Evolutionary conservation across 2,797 vertebrate species (phyloP).

Genomic region (Scomberomorus guttatus): DNA sequence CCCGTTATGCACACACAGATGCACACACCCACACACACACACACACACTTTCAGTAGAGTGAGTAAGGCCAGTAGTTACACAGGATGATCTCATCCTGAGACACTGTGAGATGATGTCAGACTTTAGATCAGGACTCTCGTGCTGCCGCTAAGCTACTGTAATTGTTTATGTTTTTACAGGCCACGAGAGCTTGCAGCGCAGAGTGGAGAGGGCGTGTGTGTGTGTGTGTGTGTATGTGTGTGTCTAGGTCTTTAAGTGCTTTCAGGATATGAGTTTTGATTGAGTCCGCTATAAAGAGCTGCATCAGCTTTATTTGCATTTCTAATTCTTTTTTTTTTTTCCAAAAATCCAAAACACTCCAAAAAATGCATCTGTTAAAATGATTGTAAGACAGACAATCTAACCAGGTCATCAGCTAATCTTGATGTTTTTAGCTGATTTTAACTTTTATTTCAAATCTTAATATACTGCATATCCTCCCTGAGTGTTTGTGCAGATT

Average conservation of each 20-base stretch:
- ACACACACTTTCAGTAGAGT: conserved; percentile 23
- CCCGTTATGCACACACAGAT: not conserved
- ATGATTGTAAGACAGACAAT: not conserved
- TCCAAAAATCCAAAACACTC: not conserved
- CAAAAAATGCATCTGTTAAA: not conserved
- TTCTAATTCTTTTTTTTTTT: too few species aligned
- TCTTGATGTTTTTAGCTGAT: conserved; percentile 1
- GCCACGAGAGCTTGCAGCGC: conserved; percentile 29
- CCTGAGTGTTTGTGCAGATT: not conserved
- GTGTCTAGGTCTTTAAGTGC: conserved; percentile 4
- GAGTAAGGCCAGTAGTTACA: conserved; percentile 52
- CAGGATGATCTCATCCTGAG: conserved; percentile 77
- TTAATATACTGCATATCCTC: not conserved
- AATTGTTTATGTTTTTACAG: conserved; percentile 58
- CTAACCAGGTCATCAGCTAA: not conserved
- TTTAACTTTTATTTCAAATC: not conserved
- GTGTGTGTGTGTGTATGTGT: conserved; percentile 3
- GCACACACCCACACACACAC: conserved; percentile 31
- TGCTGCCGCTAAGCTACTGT: conserved; percentile 38
- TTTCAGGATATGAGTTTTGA: conserved; percentile 1
- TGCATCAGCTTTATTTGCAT: not conserved
- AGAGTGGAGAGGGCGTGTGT: conserved; percentile 1
- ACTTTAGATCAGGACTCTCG: conserved; percentile 52
- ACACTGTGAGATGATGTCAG: conserved; percentile 78
- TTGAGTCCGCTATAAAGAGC: conserved; percentile 2